Conservation (phyloP, 2,888 invertebrate species). For the Lysandra bellargus region DNA sequence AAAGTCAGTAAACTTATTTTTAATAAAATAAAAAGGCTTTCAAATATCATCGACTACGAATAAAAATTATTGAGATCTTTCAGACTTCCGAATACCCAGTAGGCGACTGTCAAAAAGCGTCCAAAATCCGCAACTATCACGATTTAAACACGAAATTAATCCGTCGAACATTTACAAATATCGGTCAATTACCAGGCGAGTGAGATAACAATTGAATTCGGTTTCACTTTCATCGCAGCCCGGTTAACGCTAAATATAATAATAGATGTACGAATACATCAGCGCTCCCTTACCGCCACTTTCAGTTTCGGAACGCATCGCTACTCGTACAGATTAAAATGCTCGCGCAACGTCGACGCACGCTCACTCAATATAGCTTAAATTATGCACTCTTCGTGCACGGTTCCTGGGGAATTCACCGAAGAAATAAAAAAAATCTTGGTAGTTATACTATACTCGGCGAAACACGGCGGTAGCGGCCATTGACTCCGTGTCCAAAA, state of each 20-base stretch:
- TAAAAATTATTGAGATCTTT: too few species aligned
- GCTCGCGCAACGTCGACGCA: slow-evolving; percentile 43
- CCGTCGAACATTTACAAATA: slow-evolving; percentile 69
- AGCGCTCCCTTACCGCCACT: slow-evolving; percentile 68
- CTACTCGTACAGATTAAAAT: slow-evolving; percentile 43
- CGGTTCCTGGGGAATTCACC: neutral
- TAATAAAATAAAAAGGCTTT: too few species aligned
- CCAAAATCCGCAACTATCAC: slow-evolving; percentile 27
- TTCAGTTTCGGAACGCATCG: slow-evolving; percentile 61
- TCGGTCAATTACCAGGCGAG: slow-evolving; percentile 64
- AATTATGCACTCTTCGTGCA: slow-evolving; percentile 41
- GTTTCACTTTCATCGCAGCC: slow-evolving; percentile 70
- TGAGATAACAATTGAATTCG: slow-evolving; percentile 75
- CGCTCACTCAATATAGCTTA: slow-evolving; percentile 44
- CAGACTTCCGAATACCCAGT: too few species aligned
- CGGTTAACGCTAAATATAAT: slow-evolving; percentile 75
- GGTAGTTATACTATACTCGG: too few species aligned
- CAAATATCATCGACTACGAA: too few species aligned
- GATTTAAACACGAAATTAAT: slow-evolving; percentile 59
- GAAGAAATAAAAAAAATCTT: neutral
- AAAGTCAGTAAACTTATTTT: too few species aligned
- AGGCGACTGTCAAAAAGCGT: neutral
- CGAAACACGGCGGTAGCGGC: too few species aligned
- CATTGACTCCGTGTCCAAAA: too few species aligned
- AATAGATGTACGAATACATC: slow-evolving; percentile 73